Evolutionary conservation across 2,888 invertebrate genomes (phyloP).

Genomic region (Machimus rusticus): DNA sequence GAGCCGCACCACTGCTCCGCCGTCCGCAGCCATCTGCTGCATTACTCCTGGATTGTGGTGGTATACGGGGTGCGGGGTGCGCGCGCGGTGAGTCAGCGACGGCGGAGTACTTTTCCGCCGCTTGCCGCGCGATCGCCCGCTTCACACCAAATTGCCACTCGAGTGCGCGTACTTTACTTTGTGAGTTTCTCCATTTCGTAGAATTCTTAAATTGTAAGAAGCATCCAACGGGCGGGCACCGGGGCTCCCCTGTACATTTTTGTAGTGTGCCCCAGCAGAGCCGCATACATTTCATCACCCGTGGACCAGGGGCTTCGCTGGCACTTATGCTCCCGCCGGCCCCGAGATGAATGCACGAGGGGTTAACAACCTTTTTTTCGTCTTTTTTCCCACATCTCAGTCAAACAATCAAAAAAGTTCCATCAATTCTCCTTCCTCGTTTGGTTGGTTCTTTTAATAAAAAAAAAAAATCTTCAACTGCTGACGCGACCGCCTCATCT

Average conservation of each 20-base stretch:
- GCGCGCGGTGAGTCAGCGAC: not conserved
- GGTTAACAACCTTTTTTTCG: slow-evolving; percentile 39
- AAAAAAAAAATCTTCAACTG: not conserved
- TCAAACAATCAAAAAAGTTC: slow-evolving; percentile 27
- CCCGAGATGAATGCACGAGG: slow-evolving; percentile 35
- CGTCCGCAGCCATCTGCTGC: not conserved
- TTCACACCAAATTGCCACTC: not conserved
- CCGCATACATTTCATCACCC: not conserved
- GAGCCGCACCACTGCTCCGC: not conserved
- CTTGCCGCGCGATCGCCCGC: not conserved
- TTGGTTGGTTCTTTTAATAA: not conserved
- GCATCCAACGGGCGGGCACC: not conserved
- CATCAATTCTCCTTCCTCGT: slow-evolving; percentile 38
- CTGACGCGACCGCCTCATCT: slow-evolving; percentile 12
- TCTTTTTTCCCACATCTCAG: slow-evolving; percentile 2
- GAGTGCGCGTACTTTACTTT: slow-evolving; percentile 1
- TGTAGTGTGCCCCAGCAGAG: not conserved
- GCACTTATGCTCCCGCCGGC: not conserved
- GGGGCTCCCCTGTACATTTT: not conserved
- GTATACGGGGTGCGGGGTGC: no score
- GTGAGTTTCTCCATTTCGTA: slow-evolving; percentile 24
- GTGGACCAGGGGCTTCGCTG: not conserved
- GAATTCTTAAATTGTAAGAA: slow-evolving; percentile 7
- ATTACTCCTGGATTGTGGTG: not conserved
- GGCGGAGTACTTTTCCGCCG: slow-evolving; percentile 18